A percentile compares a stretch with the other conserved stretches of the same genome.
phyloP scores from a whole-genome alignment of 2,797 vertebrate species.

The Iguana delicatissima region DNA sequence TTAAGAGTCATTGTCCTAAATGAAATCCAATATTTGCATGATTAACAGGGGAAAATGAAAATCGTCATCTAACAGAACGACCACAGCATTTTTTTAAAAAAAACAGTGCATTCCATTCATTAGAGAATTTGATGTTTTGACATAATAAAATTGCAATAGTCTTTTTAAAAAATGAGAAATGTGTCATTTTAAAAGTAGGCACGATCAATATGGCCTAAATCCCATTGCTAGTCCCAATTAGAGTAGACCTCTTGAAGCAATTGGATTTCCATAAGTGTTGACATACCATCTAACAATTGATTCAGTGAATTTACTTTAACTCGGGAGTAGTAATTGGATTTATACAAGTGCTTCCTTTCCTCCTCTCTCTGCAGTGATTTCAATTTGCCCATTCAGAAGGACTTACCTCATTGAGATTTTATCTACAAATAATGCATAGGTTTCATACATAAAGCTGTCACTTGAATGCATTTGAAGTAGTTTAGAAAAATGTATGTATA shows the following conservation, averaged over 20 bases:
- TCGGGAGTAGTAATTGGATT: too few species aligned
- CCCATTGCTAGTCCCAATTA: too few species aligned
- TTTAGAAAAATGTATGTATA: background rate
- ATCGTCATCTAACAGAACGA: background rate
- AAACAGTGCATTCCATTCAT: background rate
- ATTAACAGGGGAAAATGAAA: background rate
- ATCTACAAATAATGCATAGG: background rate
- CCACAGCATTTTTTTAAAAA: background rate
- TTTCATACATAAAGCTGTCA: background rate
- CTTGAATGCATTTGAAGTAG: background rate
- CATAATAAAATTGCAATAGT: background rate
- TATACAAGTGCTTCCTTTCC: too few species aligned
- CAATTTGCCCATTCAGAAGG: background rate
- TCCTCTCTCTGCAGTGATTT: background rate
- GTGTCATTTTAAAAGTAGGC: background rate
- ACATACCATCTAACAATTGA: too few species aligned
- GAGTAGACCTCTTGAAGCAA: too few species aligned
- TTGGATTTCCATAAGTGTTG: too few species aligned
- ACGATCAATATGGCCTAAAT: background rate
- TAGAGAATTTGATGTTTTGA: background rate
- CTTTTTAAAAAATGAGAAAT: background rate
- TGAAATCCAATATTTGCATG: too few species aligned
- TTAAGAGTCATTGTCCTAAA: too few species aligned
- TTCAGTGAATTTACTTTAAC: too few species aligned
- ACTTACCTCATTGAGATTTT: background rate